Evolutionary conservation across 2,888 invertebrate species (phyloP), one percentile per base, ranked within the genome.

Genomic region (Philaethria dido): DNA sequence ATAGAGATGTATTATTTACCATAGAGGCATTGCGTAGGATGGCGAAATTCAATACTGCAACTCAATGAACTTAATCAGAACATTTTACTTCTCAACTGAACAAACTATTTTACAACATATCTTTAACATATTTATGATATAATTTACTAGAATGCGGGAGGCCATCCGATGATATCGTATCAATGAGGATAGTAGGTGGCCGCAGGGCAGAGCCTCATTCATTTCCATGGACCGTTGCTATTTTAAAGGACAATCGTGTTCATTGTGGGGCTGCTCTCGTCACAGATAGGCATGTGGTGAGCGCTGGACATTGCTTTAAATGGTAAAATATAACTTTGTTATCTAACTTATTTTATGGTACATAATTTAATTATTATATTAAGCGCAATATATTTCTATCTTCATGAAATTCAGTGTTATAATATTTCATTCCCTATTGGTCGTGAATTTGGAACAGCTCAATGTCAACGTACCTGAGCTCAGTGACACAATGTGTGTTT

Each of bases 131-230:
- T 62, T 66, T 67, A 44, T 25, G 3, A 16, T 16, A 11, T 5
- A 11, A 62, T 22, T 73, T 44, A 93, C 94, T 76, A 96, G 86
- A 84, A 91, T 79, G 93, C 92, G 88, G 94, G 83, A 71, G 80
- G 77, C 77, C 89, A 54, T 94, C 77, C 93, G 96, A 74, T 65
- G 93, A 93, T 0, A 93, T 95, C 75, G 94, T 96, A 72, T 85
- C 95, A 3, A 94, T 94, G 83, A 85, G 94, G 59, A 94, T 94
- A 69, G 93, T 94, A 9, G 94, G 94, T 1, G 94, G 94, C 0
- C 75, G 88, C 5, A 77, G 91, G 54, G 86, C 92, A 0, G 80
- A 79, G 1, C 92, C 93, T 0, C 93, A 94, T 72, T 86, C 91
- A 0, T 93, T 85, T 72, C 94, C 94, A 0, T 94, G 94, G 94